phyloP scores from a whole-genome alignment of 1,140 invertebrate genomes.

The Pollicipes pollicipes region DNA sequence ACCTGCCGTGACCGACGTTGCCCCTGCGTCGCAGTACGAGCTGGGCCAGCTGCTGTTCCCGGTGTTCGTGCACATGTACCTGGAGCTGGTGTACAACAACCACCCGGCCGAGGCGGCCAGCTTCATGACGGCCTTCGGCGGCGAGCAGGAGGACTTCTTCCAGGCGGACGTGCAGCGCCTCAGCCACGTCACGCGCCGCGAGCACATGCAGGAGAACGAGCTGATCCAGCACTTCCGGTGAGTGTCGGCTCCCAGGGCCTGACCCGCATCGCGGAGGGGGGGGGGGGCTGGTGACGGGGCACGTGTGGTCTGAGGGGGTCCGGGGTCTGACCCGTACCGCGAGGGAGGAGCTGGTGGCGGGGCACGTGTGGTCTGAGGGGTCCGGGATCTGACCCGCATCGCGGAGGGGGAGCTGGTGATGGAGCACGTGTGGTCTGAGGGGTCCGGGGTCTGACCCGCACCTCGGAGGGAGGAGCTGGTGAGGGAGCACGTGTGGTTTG shows the following conservation, averaged over 20 bases:
- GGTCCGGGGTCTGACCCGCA: neutral
- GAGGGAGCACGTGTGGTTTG: too few relatives aligned
- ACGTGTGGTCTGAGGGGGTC: too few relatives aligned
- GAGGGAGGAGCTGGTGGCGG: too few relatives aligned
- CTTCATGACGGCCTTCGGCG: constrained; percentile 36
- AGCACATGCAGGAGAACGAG: constrained; percentile 78
- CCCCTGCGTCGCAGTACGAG: constrained; percentile 52
- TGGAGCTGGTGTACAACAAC: constrained; percentile 79
- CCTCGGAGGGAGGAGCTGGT: constrained; percentile 3
- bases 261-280: too few relatives aligned
- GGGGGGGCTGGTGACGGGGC: too few relatives aligned
- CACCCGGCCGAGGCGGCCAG: constrained; percentile 59
- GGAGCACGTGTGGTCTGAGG: too few relatives aligned
- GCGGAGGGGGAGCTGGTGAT: too few relatives aligned
- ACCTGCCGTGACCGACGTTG: too few relatives aligned
- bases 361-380: too few relatives aligned
- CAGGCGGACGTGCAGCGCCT: constrained; percentile 65
- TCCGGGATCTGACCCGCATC: too few relatives aligned
- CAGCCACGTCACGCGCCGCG: constrained; percentile 58
- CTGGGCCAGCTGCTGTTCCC: constrained; percentile 79
- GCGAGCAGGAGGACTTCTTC: constrained; percentile 72
- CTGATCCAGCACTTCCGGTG: constrained; percentile 75
- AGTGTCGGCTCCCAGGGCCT: constrained; percentile 13
- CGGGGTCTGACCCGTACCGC: too few relatives aligned
- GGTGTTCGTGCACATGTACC: constrained; percentile 89